Evolutionary conservation across 30 jellyfish, hydroid and myxozoan species (phyloP).

Genomic region (Catostylus mosaicus): DNA sequence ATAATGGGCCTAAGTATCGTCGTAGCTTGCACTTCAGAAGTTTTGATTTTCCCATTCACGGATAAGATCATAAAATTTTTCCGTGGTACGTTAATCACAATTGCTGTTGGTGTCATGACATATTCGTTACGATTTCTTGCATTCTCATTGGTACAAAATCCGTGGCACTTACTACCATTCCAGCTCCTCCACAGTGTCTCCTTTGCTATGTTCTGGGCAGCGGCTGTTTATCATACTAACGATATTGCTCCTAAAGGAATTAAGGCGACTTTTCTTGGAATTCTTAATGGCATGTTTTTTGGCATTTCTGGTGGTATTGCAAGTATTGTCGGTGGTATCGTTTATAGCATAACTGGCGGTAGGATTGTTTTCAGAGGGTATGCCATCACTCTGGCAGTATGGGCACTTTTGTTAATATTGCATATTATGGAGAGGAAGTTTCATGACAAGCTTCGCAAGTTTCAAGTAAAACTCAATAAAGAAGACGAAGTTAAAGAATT

Average conservation of each 20-base stretch:
- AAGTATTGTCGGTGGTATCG: constrained; percentile 67
- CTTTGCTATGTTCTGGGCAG: constrained; percentile 80
- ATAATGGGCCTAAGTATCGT: constrained; percentile 75
- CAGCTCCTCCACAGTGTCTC: constrained; percentile 80
- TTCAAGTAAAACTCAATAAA: background rate
- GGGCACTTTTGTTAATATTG: constrained; percentile 48
- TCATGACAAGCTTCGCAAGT: background rate
- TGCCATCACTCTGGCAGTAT: constrained; percentile 32
- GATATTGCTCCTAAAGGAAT: constrained; percentile 52
- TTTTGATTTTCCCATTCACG: constrained; percentile 62
- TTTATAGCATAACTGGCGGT: constrained; percentile 74
- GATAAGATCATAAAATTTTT: constrained; percentile 32
- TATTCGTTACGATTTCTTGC: constrained; percentile 64
- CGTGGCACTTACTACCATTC: constrained; percentile 70
- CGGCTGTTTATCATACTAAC: constrained; percentile 62
- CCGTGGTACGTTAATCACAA: constrained; percentile 70
- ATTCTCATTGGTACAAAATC: constrained; percentile 57
- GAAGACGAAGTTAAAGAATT: background rate
- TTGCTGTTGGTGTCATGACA: constrained; percentile 36
- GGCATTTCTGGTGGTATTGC: constrained; percentile 76
- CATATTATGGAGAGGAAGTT: constrained; percentile 31
- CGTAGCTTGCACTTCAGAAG: constrained; percentile 59
- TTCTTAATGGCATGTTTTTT: constrained; percentile 59
- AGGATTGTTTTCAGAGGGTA: constrained; percentile 51
- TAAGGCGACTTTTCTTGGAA: constrained; percentile 71